Evolutionary conservation across 2,888 invertebrate genomes (phyloP).

Genomic region (Limnephilus marmoratus): DNA sequence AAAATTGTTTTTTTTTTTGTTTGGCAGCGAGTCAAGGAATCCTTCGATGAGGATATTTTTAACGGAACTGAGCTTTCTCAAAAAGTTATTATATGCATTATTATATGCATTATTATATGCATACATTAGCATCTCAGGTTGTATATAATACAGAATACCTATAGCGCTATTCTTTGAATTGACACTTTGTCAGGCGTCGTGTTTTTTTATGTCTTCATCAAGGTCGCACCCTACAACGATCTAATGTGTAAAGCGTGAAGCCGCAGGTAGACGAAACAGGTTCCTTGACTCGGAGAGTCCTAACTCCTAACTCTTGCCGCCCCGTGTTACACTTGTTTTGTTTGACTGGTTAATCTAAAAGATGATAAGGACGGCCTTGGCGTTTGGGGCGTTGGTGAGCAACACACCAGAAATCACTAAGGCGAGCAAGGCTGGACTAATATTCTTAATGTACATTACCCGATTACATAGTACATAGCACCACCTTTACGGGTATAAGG

Average conservation of each 20-base stretch:
- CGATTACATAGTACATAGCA: neutral
- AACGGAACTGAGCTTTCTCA: neutral
- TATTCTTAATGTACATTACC: neutral
- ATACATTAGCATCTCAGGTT: neutral
- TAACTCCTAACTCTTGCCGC: constrained; percentile 11
- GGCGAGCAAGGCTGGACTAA: neutral
- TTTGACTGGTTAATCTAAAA: constrained; percentile 3
- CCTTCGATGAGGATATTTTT: neutral
- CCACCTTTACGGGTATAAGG: neutral
- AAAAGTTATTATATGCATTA: too few relatives aligned
- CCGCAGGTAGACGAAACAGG: neutral
- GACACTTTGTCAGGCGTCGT: neutral
- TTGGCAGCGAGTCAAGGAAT: neutral
- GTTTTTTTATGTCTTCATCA: neutral
- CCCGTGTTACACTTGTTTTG: neutral
- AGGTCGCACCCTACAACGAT: neutral
- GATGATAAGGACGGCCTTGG: constrained; percentile 10
- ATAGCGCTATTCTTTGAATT: neutral
- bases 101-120: too few relatives aligned
- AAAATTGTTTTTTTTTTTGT: neutral
- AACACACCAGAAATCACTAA: neutral
- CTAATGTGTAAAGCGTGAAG: neutral
- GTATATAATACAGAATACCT: neutral
- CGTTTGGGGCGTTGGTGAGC: neutral
- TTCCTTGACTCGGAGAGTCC: neutral